These are phyloP conservation scores for Chaenocephalus aceratus DNA, from an alignment of 2,113 vertebrate genomes.

Conservation along the genomic window DNA sequence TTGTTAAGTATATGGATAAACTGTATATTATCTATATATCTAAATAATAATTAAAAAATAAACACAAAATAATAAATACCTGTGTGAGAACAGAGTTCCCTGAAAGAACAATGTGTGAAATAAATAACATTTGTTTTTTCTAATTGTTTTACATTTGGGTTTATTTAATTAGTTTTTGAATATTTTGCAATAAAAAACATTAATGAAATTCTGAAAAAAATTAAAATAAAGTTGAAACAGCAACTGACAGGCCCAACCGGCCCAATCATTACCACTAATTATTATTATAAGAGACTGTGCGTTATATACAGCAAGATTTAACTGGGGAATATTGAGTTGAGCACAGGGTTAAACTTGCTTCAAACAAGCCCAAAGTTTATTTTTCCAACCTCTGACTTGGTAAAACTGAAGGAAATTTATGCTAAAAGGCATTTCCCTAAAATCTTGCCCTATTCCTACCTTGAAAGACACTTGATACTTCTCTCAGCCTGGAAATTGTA, in stretches of 20 bases:
- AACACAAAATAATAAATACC: no score
- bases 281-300: neutral
- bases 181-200: neutral
- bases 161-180: no score
- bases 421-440: slow-evolving; percentile 34
- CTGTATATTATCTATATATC: no score
- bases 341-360: neutral
- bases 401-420: slow-evolving; percentile 43
- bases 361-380: slow-evolving; percentile 12
- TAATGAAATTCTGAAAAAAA: neutral
- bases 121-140: no score
- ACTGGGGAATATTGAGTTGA: slow-evolving; percentile 4
- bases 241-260: neutral
- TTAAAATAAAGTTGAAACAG: neutral
- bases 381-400: slow-evolving; percentile 31
- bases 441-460: slow-evolving; percentile 29
- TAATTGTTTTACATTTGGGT: no score
- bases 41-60: neutral
- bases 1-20: neutral
- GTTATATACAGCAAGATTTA: slow-evolving; percentile 20
- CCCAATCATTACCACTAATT: slow-evolving; percentile 1
- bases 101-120: no score
- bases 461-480: slow-evolving; percentile 28
- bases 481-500: slow-evolving; percentile 11
- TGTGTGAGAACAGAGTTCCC: no score